Evolutionary conservation across 2,113 vertebrate genomes (phyloP).

Genomic region (Paradisaea rubra): DNA sequence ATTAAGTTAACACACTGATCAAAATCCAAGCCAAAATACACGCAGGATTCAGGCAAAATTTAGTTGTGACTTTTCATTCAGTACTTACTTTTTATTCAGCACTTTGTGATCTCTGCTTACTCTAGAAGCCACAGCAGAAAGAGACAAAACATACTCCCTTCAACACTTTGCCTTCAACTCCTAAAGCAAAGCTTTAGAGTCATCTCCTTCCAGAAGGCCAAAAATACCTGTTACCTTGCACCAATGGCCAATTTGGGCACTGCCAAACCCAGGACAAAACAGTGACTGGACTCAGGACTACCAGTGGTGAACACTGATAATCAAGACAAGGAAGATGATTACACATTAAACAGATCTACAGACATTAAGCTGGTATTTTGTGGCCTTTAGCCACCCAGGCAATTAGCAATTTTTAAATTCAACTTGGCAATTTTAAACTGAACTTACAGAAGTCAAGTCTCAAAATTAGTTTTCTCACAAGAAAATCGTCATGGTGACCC

Average conservation of each 20-base stretch:
- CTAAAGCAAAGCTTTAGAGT: background rate
- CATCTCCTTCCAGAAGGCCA: background rate
- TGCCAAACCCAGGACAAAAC: background rate
- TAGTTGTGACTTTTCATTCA: background rate
- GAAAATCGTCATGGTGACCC: background rate
- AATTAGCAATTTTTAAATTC: background rate
- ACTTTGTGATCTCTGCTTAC: background rate
- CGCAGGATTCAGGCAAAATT: background rate
- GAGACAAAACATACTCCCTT: background rate
- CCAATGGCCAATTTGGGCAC: background rate
- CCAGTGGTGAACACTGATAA: background rate
- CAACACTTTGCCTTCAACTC: background rate
- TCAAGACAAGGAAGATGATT: background rate
- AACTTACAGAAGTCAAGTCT: background rate
- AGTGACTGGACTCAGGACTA: background rate
- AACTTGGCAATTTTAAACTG: background rate
- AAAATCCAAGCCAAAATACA: background rate
- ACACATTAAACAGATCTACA: background rate
- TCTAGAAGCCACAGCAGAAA: background rate
- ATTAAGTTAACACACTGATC: background rate
- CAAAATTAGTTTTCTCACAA: background rate
- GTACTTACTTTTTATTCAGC: background rate
- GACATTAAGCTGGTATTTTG: background rate
- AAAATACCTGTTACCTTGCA: background rate
- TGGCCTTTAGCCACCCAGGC: background rate